These are phyloP conservation scores for Coendou prehensilis DNA, from an alignment of 2,797 vertebrate genomes.

Conservation along the genomic window DNA sequence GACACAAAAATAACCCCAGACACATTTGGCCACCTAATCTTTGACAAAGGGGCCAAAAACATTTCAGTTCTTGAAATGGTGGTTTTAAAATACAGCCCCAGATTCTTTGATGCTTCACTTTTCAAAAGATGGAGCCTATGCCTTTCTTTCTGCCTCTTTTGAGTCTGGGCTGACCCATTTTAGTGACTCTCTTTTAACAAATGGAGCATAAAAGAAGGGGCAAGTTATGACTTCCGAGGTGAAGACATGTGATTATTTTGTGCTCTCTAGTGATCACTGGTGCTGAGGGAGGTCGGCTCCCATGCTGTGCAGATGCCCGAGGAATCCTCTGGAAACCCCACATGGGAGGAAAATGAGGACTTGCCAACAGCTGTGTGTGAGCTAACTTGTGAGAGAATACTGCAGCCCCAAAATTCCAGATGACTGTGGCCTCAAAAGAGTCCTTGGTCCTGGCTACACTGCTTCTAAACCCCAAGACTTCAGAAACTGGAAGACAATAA, in stretches of 20 bases:
- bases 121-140: not conserved
- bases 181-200: not conserved
- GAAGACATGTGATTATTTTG: not conserved
- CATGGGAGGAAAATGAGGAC: not conserved
- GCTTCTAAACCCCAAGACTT: not conserved
- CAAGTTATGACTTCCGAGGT: not conserved
- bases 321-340: not conserved
- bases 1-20: not conserved
- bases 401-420: not conserved
- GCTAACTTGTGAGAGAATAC: not conserved
- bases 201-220: not conserved
- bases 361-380: not conserved
- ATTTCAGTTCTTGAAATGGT: not conserved
- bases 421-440: not conserved
- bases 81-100: not conserved
- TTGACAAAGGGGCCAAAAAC: not conserved
- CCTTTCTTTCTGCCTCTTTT: not conserved
- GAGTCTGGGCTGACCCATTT: not conserved
- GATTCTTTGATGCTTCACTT: not conserved
- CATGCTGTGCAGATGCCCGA: not conserved
- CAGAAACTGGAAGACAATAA: not conserved
- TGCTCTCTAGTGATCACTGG: not conserved
- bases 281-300: not conserved
- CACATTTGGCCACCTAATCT: not conserved
- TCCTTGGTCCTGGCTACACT: not conserved